Evolutionary conservation across 2,888 invertebrate species (phyloP).

Genomic region (Hydrotaea cyrtoneurina): DNA sequence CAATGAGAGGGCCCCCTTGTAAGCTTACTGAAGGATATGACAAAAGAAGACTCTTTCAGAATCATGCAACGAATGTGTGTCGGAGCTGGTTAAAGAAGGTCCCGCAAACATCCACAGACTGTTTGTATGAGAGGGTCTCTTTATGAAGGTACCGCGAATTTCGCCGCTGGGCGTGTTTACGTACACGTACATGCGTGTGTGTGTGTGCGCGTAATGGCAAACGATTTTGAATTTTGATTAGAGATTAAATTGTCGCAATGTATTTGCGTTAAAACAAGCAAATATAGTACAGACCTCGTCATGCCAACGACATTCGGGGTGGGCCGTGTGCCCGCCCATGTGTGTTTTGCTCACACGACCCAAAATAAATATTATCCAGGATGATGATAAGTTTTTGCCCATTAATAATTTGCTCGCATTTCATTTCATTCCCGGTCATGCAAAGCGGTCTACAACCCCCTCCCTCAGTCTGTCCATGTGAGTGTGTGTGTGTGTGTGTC

Average conservation of each 20-base stretch:
- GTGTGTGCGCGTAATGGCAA: slow-evolving; percentile 31
- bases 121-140: no score
- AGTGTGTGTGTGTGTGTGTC: no score
- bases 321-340: slow-evolving; percentile 2
- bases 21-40: no score
- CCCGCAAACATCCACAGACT: no score
- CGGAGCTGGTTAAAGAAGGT: no score
- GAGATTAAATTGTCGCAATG: slow-evolving; percentile 68
- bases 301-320: not conserved
- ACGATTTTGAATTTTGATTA: slow-evolving; percentile 68
- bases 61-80: no score
- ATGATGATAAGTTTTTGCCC: slow-evolving; percentile 62
- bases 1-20: no score
- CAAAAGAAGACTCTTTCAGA: no score
- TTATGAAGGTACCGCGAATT: no score
- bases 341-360: slow-evolving; percentile 24
- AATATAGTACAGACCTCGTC: slow-evolving; percentile 42
- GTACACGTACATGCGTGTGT: not conserved
- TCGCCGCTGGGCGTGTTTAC: not conserved
- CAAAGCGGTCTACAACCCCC: not conserved
- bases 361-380: slow-evolving; percentile 61
- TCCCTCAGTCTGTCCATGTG: not conserved
- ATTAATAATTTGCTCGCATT: slow-evolving; percentile 61
- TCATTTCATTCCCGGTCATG: slow-evolving; percentile 5
- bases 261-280: slow-evolving; percentile 49